phyloP scores from a whole-genome alignment of 1,140 invertebrate species.

The Microplitis mediator region DNA sequence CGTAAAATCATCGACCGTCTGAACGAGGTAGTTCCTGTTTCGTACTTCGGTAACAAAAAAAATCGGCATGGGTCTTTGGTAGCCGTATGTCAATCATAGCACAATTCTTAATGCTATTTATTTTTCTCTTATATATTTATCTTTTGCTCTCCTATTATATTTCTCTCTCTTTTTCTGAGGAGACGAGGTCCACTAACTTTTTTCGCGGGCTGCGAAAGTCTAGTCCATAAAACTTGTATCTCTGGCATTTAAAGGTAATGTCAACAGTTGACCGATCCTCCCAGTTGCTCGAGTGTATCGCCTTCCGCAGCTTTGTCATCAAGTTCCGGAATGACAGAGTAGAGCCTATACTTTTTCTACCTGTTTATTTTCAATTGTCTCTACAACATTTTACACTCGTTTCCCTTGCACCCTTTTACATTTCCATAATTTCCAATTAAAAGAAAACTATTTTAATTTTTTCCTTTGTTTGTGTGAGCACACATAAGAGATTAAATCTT shows the following conservation, averaged over 20 bases:
- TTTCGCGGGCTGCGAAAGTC: slow-evolving; percentile 45
- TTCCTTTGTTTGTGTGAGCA: background rate
- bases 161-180: slow-evolving; percentile 37
- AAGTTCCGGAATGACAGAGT: slow-evolving; percentile 59
- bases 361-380: slow-evolving; percentile 29
- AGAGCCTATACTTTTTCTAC: slow-evolving; percentile 39
- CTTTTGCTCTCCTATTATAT: background rate
- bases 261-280: slow-evolving; percentile 51
- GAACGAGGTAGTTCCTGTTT: too few relatives aligned
- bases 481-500: background rate
- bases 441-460: background rate
- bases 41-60: too few relatives aligned
- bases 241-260: slow-evolving; percentile 25
- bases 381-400: slow-evolving; percentile 28
- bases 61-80: too few relatives aligned
- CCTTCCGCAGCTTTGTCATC: slow-evolving; percentile 62
- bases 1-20: too few relatives aligned
- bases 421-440: slow-evolving; percentile 6
- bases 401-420: background rate
- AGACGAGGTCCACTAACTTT: slow-evolving; percentile 61
- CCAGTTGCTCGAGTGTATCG: slow-evolving; percentile 60
- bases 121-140: slow-evolving; percentile 6
- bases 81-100: background rate
- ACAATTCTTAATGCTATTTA: background rate
- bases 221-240: slow-evolving; percentile 39